Base-by-base conservation (phyloP, 2,797 vertebrate genomes). In the Acrossocheilus wenchowensis region DNA sequence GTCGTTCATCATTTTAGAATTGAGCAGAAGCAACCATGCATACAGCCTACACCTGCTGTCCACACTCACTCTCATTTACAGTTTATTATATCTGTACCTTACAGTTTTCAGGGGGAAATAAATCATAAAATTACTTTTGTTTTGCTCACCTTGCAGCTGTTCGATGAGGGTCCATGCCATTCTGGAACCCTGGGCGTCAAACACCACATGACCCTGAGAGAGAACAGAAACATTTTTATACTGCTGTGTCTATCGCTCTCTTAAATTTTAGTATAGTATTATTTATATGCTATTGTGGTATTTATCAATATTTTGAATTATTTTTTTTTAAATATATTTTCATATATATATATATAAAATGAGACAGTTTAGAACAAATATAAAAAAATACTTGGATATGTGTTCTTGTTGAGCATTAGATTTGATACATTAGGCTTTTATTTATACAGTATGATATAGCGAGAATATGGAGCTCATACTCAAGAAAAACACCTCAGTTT, bases 91-190 rank as follows among this genome's bases (percentile, higher is more conserved):
- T 43, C 41, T 80, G 68, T 30, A 43, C 15, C 68, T 41, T n/a
- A 45, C 62, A 39, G 41, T 81, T 86, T 74, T 54, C 69, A 75
- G 14, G 50, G 19, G n/a, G 36, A 62, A 50, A 62, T 62, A 50
- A 83, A 64, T 62, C 54, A 73, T 41, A 60, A 21, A 69, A 52
- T 74, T 9, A 11, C 71, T 81, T 86, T 80, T 57, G 19, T 21
- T 81, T 81, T 66, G 34, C 85, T 85, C 90, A 97, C 98, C 97
- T 96, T 99, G 98, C 0, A 99, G 96, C 87, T 99, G 98, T 86
- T 99, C 98, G 0, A 99, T 98, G 36, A 98, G 97, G 0, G 98
- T 99, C 98, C 97, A 98, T 5, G 98, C 98, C 98, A 99, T 99
- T 92, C 98, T 96, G 87, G 98, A 98, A n/a, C 98, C 98, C 50